phyloP scores from a whole-genome alignment of 1,140 invertebrate species.

The Coptotermes formosanus region DNA sequence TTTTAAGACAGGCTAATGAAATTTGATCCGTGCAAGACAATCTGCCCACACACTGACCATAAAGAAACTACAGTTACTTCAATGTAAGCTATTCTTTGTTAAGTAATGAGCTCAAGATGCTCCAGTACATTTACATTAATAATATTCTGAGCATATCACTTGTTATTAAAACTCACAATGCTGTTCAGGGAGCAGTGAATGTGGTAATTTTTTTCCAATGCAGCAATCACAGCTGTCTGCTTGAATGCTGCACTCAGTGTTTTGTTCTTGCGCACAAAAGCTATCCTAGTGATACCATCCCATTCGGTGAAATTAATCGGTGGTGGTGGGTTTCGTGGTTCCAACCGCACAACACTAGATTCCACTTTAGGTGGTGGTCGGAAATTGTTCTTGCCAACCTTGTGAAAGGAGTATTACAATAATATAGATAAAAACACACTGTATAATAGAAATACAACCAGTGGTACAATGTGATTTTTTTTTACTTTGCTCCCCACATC shows the following conservation, averaged over 20 bases:
- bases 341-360: slow-evolving; percentile 96
- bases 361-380: slow-evolving; percentile 98
- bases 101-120: too few relatives aligned
- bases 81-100: too few relatives aligned
- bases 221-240: slow-evolving; percentile 75
- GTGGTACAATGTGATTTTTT: too few relatives aligned
- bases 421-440: too few relatives aligned
- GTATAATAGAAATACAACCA: too few relatives aligned
- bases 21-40: too few relatives aligned
- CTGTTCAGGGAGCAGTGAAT: slow-evolving; percentile 84
- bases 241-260: slow-evolving; percentile 84
- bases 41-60: too few relatives aligned
- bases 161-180: slow-evolving; percentile 58
- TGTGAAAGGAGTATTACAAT: background rate
- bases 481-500: too few relatives aligned
- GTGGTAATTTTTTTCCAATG: slow-evolving; percentile 91
- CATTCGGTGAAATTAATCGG: slow-evolving; percentile 96
- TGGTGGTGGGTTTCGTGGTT: slow-evolving; percentile 94
- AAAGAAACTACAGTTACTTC: too few relatives aligned
- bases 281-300: slow-evolving; percentile 95
- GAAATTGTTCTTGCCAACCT: slow-evolving; percentile 98
- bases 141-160: too few relatives aligned
- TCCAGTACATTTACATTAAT: too few relatives aligned
- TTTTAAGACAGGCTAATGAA: too few relatives aligned
- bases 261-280: slow-evolving; percentile 95